Conservation (phyloP, 2,113 vertebrate species). For the Archilochus colubris region DNA sequence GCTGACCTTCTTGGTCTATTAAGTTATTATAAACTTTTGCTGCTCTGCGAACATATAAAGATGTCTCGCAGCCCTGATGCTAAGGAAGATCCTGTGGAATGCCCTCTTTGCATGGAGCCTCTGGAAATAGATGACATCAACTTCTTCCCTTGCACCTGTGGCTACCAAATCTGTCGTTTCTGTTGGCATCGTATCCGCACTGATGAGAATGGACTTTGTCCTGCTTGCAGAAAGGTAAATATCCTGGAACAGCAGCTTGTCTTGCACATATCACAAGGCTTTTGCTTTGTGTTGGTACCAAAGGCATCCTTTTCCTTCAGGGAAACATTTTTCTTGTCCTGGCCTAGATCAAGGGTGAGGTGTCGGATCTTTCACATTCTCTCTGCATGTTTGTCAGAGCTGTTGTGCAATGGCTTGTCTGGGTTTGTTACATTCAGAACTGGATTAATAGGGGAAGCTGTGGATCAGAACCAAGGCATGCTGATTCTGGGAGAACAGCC, state of each 20-base stretch:
- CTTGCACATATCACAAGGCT: neutral
- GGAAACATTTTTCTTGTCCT: neutral
- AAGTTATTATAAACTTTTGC: conserved; percentile 86
- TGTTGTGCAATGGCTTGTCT: neutral
- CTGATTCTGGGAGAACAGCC: neutral
- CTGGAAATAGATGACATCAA: conserved; percentile 99
- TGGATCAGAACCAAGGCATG: neutral
- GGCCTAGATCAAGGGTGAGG: conserved; percentile 10
- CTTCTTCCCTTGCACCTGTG: conserved; percentile 99
- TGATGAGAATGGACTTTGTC: conserved; percentile 98
- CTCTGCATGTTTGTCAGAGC: neutral
- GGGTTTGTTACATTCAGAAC: conserved; percentile 1
- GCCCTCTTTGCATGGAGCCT: conserved; percentile 98
- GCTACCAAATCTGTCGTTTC: conserved; percentile 99
- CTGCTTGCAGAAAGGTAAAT: conserved; percentile 98
- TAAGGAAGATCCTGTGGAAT: conserved; percentile 99
- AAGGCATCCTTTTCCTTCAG: neutral
- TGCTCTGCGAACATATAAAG: conserved; percentile 78
- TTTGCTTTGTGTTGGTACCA: conserved; percentile 17
- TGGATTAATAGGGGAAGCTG: neutral
- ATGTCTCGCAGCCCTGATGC: conserved; percentile 99
- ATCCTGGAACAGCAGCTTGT: conserved; percentile 7
- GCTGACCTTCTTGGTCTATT: conserved; percentile 73
- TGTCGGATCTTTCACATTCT: neutral
- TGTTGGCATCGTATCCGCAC: conserved; percentile 99